Percentiles rank a stretch among this genome's conserved stretches.
These are phyloP conservation scores for Channa argus DNA, from an alignment of 2,113 vertebrate species.

Conservation along the genomic window DNA sequence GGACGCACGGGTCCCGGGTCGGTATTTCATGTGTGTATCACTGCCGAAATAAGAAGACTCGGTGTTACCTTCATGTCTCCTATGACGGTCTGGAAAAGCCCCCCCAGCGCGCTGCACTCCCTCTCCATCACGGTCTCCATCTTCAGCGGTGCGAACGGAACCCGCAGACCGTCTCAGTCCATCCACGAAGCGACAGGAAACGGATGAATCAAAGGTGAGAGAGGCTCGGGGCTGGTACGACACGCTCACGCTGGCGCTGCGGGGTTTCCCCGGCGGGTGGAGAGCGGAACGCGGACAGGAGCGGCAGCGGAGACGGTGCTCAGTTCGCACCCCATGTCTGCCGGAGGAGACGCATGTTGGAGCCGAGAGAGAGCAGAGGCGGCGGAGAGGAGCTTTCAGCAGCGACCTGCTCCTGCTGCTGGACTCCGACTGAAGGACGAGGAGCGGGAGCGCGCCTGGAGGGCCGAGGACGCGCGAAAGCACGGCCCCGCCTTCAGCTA, in stretches of 20 bases:
- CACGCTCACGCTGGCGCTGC: constrained; percentile 28
- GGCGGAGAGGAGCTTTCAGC: constrained; percentile 16
- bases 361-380: not conserved
- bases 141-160: constrained; percentile 38
- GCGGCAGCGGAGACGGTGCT: constrained; percentile 34
- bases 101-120: constrained; percentile 85
- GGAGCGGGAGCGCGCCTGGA: constrained; percentile 20
- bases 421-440: too few relatives aligned
- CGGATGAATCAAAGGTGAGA: not conserved
- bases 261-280: constrained; percentile 45
- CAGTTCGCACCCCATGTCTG: constrained; percentile 42
- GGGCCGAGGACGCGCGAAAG: constrained; percentile 13
- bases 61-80: constrained; percentile 84
- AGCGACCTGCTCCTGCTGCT: not conserved
- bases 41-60: not conserved
- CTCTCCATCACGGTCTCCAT: constrained; percentile 85
- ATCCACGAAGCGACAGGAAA: constrained; percentile 8
- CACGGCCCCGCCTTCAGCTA: constrained; percentile 41
- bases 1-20: not conserved
- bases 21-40: too few relatives aligned
- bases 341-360: constrained; percentile 31
- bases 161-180: constrained; percentile 15
- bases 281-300: constrained; percentile 22
- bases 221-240: not conserved
- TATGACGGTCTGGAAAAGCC: constrained; percentile 84